These are phyloP conservation scores for Oikopleura dioica DNA, from an alignment of 23 tunicate genomes.

Conservation along the genomic window DNA sequence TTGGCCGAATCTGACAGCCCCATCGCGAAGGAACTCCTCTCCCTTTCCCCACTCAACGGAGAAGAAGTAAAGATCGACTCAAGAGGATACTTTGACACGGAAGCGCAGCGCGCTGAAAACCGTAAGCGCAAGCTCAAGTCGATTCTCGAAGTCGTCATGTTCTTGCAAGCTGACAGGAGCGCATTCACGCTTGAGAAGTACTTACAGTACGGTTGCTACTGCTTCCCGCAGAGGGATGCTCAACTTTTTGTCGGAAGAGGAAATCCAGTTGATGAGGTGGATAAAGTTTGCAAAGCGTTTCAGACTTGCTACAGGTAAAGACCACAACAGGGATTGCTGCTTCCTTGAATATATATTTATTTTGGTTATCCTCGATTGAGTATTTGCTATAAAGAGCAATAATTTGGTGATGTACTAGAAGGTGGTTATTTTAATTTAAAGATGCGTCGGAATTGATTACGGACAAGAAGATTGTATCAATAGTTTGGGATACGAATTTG, in stretches of 20 bases:
- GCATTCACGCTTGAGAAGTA: not conserved
- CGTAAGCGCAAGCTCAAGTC: not conserved
- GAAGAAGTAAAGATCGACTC: not conserved
- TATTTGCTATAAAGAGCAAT: too few relatives aligned
- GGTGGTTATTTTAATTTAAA: too few relatives aligned
- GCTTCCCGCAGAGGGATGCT: not conserved
- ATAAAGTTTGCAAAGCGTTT: not conserved
- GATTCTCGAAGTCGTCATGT: not conserved
- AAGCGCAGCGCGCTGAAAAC: not conserved
- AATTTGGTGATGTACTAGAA: too few relatives aligned
- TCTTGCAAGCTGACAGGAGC: not conserved
- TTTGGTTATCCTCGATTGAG: too few relatives aligned
- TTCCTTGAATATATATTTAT: too few relatives aligned
- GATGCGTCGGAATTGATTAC: conserved; percentile 12
- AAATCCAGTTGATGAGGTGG: conserved; percentile 3
- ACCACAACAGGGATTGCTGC: too few relatives aligned
- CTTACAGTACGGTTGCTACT: not conserved
- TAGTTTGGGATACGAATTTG: not conserved
- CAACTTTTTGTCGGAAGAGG: not conserved
- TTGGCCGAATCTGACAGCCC: not conserved
- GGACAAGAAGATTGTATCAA: conserved; percentile 13
- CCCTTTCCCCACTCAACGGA: not conserved
- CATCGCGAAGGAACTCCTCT: not conserved
- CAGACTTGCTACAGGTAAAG: conserved; percentile 8
- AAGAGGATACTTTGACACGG: not conserved